phyloP scores from a whole-genome alignment of 2,797 vertebrate genomes.

The Mallotus villosus region DNA sequence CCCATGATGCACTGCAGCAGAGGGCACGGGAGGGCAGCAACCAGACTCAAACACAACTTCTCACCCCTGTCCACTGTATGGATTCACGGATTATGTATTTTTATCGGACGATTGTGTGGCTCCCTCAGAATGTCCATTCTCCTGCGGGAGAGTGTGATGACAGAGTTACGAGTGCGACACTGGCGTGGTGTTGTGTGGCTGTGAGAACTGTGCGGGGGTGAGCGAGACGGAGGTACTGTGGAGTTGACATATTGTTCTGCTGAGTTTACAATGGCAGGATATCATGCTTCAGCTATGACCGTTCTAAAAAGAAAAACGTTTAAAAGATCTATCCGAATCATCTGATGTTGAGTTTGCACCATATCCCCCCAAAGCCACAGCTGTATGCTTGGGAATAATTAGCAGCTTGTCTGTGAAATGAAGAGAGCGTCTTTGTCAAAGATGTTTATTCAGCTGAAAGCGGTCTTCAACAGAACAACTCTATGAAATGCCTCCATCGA shows the following conservation, averaged over 20 bases:
- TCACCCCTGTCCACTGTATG: constrained; percentile 1
- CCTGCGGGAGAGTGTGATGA: constrained; percentile 18
- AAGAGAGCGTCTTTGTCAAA: background rate
- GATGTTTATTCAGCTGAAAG: background rate
- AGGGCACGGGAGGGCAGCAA: background rate
- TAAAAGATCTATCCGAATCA: too few species aligned
- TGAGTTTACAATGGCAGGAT: constrained; percentile 48
- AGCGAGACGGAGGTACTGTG: background rate
- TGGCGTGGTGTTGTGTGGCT: constrained; percentile 12
- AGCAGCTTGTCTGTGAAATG: background rate
- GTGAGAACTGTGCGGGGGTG: constrained; percentile 25
- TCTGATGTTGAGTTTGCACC: too few species aligned
- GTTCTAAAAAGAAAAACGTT: background rate
- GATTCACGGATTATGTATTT: constrained; percentile 4
- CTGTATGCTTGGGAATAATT: too few species aligned
- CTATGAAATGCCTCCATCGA: constrained; percentile 7
- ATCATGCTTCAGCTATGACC: constrained; percentile 20
- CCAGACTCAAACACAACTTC: too few species aligned
- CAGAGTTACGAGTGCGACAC: constrained; percentile 35
- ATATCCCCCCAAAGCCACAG: constrained; percentile 1
- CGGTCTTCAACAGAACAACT: constrained; percentile 15
- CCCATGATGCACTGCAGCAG: background rate
- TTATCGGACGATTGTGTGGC: background rate
- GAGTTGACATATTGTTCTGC: constrained; percentile 20
- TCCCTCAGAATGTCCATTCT: constrained; percentile 12